A percentile compares a stretch with the other conserved stretches of the same genome.
phyloP scores from a whole-genome alignment of 2,797 vertebrate species.

The Sorex maritimensis region DNA sequence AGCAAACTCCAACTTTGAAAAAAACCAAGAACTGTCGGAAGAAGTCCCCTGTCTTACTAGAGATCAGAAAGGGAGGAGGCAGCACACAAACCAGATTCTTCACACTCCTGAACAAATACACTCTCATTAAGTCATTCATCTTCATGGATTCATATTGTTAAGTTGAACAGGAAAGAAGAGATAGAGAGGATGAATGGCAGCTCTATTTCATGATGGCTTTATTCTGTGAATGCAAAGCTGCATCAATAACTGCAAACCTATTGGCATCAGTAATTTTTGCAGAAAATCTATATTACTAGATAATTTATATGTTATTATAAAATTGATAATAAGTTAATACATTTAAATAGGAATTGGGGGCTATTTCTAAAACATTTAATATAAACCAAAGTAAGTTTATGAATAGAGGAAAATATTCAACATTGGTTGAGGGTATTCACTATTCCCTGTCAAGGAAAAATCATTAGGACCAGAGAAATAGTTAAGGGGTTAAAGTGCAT shows the following conservation, averaged over 20 bases:
- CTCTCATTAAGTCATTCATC: constrained; percentile 2
- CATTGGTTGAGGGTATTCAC: constrained; percentile 37
- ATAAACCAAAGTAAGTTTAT: constrained; percentile 2
- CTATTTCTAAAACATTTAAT: constrained; percentile 52
- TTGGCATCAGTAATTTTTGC: neutral
- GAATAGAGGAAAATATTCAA: neutral
- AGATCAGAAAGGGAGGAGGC: neutral
- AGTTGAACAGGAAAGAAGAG: neutral
- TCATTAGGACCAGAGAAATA: too few species aligned
- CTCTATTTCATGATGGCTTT: neutral
- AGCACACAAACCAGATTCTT: neutral
- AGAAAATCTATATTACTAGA: neutral
- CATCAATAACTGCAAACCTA: constrained; percentile 20
- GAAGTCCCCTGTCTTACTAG: neutral
- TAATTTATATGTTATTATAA: constrained; percentile 18
- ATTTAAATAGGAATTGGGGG: constrained; percentile 14
- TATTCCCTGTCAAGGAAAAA: neutral
- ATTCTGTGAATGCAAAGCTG: constrained; percentile 66
- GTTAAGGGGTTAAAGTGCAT: too few species aligned
- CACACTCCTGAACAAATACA: neutral
- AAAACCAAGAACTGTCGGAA: constrained; percentile 1
- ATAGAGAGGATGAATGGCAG: neutral
- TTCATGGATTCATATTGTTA: neutral
- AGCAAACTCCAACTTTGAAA: neutral
- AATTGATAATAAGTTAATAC: constrained; percentile 13